Evolutionary conservation across 2,113 vertebrate genomes (phyloP).

Genomic region (Todiramphus saurophagus): DNA sequence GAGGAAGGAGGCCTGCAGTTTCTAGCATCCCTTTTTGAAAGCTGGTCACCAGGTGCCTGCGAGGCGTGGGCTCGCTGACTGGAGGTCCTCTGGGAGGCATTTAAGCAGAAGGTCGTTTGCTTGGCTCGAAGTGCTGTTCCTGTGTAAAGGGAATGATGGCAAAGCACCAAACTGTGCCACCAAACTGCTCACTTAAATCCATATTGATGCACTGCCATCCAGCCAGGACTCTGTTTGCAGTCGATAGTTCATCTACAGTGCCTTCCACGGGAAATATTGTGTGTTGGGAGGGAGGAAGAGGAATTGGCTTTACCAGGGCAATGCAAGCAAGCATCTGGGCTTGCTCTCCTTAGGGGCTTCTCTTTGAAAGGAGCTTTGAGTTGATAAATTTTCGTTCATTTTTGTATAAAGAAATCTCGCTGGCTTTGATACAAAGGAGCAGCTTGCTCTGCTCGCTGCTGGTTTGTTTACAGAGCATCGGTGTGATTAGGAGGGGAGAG

Average conservation of each 20-base stretch:
- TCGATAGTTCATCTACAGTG: not conserved
- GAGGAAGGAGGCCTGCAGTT: not conserved
- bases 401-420: not conserved
- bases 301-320: not conserved
- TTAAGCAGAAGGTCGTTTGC: not conserved
- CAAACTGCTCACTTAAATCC: constrained; percentile 2
- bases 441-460: not conserved
- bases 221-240: constrained; percentile 17
- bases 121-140: not conserved
- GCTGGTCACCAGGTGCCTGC: not conserved
- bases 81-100: not conserved
- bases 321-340: constrained; percentile 9
- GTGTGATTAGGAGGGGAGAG: not conserved
- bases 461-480: not conserved
- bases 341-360: constrained; percentile 15
- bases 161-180: not conserved
- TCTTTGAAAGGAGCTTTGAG: constrained; percentile 46
- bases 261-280: not conserved
- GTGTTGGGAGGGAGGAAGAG: not conserved
- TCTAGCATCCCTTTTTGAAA: not conserved
- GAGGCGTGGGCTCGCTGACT: not conserved
- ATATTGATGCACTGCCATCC: not conserved
- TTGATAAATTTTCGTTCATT: not conserved
- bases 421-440: not conserved
- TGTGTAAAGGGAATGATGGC: not conserved